Conservation (phyloP, 1,140 invertebrate species). For the Sarcophaga peregrina region DNA sequence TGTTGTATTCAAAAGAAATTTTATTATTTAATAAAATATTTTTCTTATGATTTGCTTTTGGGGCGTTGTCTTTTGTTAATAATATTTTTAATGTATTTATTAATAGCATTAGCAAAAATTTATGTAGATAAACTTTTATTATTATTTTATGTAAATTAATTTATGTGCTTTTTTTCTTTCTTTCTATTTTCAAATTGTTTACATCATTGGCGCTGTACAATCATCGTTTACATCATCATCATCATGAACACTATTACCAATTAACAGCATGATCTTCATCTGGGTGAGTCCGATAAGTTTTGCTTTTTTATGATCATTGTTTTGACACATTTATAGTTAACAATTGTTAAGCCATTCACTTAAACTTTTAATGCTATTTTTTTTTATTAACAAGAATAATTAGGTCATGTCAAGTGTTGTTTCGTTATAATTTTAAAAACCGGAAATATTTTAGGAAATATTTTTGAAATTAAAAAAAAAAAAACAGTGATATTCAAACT, state of each 20-base stretch:
- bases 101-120: background rate
- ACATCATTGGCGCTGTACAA: background rate
- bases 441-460: no score
- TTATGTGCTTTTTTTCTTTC: background rate
- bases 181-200: background rate
- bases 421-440: no score
- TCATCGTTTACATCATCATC: constrained; percentile 17
- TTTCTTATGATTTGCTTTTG: background rate
- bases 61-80: background rate
- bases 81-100: background rate
- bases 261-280: background rate
- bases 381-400: background rate
- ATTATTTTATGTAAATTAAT: constrained; percentile 4
- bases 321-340: constrained; percentile 25
- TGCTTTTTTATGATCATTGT: constrained; percentile 29
- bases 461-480: no score
- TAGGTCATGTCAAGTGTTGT: background rate
- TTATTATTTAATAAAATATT: background rate
- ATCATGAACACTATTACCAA: background rate
- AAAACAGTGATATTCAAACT: no score
- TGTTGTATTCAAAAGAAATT: background rate
- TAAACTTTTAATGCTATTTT: no score
- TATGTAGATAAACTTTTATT: background rate
- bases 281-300: background rate
- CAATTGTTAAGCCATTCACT: background rate